Base-by-base conservation (phyloP, 2,113 vertebrate genomes). In the Lipotes vexillifer region DNA sequence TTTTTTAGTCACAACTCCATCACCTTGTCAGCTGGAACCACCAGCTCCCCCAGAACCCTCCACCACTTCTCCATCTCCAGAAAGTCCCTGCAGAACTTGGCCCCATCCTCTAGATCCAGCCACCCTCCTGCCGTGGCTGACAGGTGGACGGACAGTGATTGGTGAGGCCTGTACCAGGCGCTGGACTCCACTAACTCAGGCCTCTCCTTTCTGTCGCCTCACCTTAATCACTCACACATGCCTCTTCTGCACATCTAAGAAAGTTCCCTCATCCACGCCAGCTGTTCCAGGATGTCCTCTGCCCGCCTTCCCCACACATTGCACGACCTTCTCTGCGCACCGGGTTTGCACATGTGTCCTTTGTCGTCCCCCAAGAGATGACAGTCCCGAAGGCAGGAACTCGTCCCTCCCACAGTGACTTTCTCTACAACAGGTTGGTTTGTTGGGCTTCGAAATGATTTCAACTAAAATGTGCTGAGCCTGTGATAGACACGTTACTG, bases 1-100 rank as follows among this genome's bases (percentile, higher is more conserved):
- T 97, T 95, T 97, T 97, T 97, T 95, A 97, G 97, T 89, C 95
- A 94, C 83, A 96, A 96, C 97, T 98, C 98, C 97, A 94, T 98
- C 98, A 98, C 98, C 97, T 97, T 98, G 97, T 97, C 97, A 97
- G 90, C 87, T 88, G 90, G 96, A 97, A 83, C 93, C 0, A 12
- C 78, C 65, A 36, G 38, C 90, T 98, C 93, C 94, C 83, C 87
- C 13, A 8, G 87, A 97, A 75, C 74, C 65, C 90, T 98, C 92
- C 71, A 91, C 97, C 97, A 97, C 11, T 38, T 33, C 57, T 65
- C 83, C 81, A 38, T 2, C 29, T 86, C 77, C 25, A 66, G 49
- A 52, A 87, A 84, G 81, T 23, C 25, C 82, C 71, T 31, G 41
- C 0, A 0, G 80, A 89, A 17, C 23, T 3, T 1, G 23, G 38